Conservation (phyloP, 1,140 invertebrate species). For the Musca domestica region DNA sequence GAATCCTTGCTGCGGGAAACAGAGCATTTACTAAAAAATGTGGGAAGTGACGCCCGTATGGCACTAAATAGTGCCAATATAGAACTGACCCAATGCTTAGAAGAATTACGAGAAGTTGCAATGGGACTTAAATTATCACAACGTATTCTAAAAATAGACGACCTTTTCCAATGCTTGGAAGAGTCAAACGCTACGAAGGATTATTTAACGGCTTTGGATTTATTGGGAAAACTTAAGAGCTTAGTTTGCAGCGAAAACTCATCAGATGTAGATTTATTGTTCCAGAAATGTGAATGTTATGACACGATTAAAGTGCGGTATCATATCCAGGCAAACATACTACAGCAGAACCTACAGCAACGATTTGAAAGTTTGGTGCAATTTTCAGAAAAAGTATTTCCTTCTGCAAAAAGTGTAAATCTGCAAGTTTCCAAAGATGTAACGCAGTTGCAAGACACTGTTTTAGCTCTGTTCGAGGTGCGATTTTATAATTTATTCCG, state of each 20-base stretch:
- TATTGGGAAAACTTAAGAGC: constrained; percentile 37
- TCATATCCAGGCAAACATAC: constrained; percentile 40
- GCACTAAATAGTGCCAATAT: constrained; percentile 34
- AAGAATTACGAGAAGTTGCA: constrained; percentile 38
- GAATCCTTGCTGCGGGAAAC: constrained; percentile 36
- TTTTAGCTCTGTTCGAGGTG: constrained; percentile 42
- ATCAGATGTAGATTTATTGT: constrained; percentile 38
- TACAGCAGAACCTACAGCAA: constrained; percentile 46
- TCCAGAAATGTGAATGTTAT: constrained; percentile 42
- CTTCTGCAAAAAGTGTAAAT: constrained; percentile 44
- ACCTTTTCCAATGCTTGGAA: constrained; percentile 46
- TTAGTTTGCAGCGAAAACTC: constrained; percentile 37
- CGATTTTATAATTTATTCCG: no score
- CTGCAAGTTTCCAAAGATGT: constrained; percentile 43
- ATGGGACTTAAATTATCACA: constrained; percentile 40
- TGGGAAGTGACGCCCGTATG: constrained; percentile 33
- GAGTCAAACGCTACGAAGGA: constrained; percentile 44
- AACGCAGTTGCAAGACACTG: constrained; percentile 43
- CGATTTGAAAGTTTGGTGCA: constrained; percentile 46
- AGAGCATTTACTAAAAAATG: constrained; percentile 34
- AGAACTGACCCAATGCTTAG: constrained; percentile 33
- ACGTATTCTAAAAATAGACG: constrained; percentile 44
- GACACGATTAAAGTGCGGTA: constrained; percentile 47
- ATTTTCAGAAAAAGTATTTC: constrained; percentile 44
- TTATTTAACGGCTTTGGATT: constrained; percentile 37